These are phyloP conservation scores for Pongo pygmaeus DNA, from an alignment of 2,113 vertebrate genomes.

Conservation along the genomic window DNA sequence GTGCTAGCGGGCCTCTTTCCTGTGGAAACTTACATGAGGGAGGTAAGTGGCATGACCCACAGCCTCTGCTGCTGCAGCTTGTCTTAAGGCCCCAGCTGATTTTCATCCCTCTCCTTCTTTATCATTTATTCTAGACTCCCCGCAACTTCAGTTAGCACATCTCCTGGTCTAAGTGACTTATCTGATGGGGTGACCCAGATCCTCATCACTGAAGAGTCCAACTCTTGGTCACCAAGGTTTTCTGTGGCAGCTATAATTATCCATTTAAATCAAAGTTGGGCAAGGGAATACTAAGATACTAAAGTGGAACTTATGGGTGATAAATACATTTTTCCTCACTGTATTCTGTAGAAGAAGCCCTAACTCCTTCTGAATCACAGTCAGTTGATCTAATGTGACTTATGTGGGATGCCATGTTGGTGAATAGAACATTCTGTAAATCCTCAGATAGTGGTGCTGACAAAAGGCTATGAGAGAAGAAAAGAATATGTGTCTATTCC, in stretches of 20 bases:
- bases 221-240: background rate
- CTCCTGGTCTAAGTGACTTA: background rate
- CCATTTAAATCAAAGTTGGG: background rate
- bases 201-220: background rate
- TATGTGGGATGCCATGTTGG: background rate
- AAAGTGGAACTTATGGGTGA: background rate
- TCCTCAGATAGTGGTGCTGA: background rate
- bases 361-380: background rate
- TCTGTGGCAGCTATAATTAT: background rate
- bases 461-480: background rate
- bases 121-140: background rate
- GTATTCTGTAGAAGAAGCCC: background rate
- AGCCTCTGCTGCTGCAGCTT: background rate
- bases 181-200: background rate
- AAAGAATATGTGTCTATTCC: background rate
- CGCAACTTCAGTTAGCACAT: background rate
- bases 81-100: background rate
- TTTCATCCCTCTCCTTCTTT: background rate
- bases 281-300: background rate
- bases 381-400: background rate
- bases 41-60: background rate
- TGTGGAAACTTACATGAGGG: background rate
- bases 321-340: background rate
- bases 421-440: background rate
- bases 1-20: background rate